Base-by-base conservation (phyloP, 2,797 vertebrate species). In the Phoxinus dragarum region DNA sequence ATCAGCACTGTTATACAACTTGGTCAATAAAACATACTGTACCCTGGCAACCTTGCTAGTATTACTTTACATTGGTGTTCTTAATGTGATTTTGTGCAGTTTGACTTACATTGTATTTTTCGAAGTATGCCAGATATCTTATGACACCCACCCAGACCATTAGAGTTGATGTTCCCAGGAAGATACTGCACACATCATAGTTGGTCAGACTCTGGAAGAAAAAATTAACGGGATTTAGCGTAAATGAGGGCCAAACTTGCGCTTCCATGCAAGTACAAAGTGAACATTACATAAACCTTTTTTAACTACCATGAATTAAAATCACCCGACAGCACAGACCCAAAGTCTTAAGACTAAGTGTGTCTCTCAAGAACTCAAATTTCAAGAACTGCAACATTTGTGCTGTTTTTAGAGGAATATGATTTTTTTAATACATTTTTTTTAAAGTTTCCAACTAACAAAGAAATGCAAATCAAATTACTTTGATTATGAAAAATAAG, bases 141-240 rank as follows among this genome's bases (percentile, higher is more conserved):
- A 99, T 98, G 86, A 99, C 98, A 1, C 98, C 96, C 4, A 98
- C 97, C 98, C 98, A 99, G 84, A 98, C 97, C 87, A 99, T 84
- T 27, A 99, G 94, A 0, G 98, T 99, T 1, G 98, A 97, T 0
- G 97, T 99, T 84, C 98, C 98, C 79, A 99, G 95, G 84, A 99
- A 97, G 92, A 99, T 98, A 85, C 98, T 99, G 95, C 98, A 99
- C 86, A 99, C 94, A 11, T 99, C 97, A 0, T 99, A 99, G 88
- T 95, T 98, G 54, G 97, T 96, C 80, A 99, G 91, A 90, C 96
- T 98, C 98, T 99, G 87, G 21, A 82, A 44, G 78, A 44, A 47
- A 16, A 89, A 52, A 82, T 3, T 0, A 38, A 47, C 0, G 19
- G 6, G 10, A 38, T 12, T 12, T 69, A 49, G 21, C 8, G 42